Base-by-base conservation (phyloP, 2,888 invertebrate genomes). In the Caenorhabditis japonica region DNA sequence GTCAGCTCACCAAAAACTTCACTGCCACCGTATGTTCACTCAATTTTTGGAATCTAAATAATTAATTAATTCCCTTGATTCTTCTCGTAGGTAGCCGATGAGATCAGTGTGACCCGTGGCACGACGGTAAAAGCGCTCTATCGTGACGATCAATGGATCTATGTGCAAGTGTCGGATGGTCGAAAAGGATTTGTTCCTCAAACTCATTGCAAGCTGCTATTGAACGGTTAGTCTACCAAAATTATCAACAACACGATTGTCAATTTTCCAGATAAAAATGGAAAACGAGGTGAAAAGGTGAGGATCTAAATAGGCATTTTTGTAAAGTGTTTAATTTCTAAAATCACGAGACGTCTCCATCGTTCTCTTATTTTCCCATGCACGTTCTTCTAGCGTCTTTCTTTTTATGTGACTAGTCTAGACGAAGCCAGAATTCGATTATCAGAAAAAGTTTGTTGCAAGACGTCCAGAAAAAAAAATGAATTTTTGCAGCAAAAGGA, bases 101-200 rank as follows among this genome's bases (percentile, higher is more conserved):
- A 75, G 51, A 69, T 75, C 12, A 59, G 44, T 25, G 69, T 75
- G 25, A 51, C 69, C 25, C 55, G 69, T 38, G 75, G 75, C 13
- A 64, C 62, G 1, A 64, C 69, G 0, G 69, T 75, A 2, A 75
- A 71, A 21, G 72, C 79, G 5, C 41, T 79, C 38, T 79, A 76
- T 44, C 72, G 71, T 10, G 79, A 79, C 15, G 75, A 79, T 30
- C 75, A 79, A 43, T 79, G 79, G 79, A 73, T 79, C 23, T 79
- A 79, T 44, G 73, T 76, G 1, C 72, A 79, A 17, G 56, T 61
- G 5, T 41, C 62, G 2, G 76, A 79, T 52, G 79, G 79, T 10
- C 19, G 75, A 15, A 51, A 73, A 10, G 79, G 79, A n/a, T 79
- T 79, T 25, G 62, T 79, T 0, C 79, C 79, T 7, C 69, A 73